A percentile compares a stretch with the other conserved stretches of the same genome.
phyloP scores from a whole-genome alignment of 30 jellyfish, hydroid and myxozoan species.

The Aurelia sp. region DNA sequence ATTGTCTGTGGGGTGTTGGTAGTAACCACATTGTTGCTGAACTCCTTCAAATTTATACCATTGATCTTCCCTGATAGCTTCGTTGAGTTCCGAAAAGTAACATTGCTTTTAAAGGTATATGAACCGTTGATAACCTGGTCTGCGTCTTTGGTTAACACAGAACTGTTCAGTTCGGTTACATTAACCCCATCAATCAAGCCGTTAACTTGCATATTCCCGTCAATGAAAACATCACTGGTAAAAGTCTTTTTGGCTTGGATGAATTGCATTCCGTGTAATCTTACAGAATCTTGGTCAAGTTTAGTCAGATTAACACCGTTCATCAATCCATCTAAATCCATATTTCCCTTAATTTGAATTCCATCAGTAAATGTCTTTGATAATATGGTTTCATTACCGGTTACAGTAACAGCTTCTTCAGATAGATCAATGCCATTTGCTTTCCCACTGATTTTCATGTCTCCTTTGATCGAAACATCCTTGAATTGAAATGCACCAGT shows the following conservation, averaged over 20 bases:
- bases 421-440: slow-evolving; percentile 80
- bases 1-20: slow-evolving; percentile 64
- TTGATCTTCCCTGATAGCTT: slow-evolving; percentile 36
- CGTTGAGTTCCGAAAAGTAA: slow-evolving; percentile 3
- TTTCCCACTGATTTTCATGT: slow-evolving; percentile 48
- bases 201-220: slow-evolving; percentile 43
- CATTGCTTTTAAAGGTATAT: slow-evolving; percentile 16
- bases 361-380: slow-evolving; percentile 49
- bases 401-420: slow-evolving; percentile 66
- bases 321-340: slow-evolving; percentile 61
- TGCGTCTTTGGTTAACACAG: slow-evolving; percentile 38
- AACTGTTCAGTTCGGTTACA: slow-evolving; percentile 53
- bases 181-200: slow-evolving; percentile 87
- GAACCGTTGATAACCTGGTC: slow-evolving; percentile 79
- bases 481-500: slow-evolving; percentile 28
- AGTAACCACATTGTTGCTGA: slow-evolving; percentile 40
- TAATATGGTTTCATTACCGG: slow-evolving; percentile 68
- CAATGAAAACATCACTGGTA: slow-evolving; percentile 14
- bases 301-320: slow-evolving; percentile 68
- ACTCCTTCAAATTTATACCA: slow-evolving; percentile 43
- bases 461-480: slow-evolving; percentile 29
- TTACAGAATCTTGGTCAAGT: slow-evolving; percentile 63
- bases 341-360: slow-evolving; percentile 3
- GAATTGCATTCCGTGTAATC: slow-evolving; percentile 39
- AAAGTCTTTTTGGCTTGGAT: slow-evolving; percentile 64